phyloP scores from a whole-genome alignment of 2,888 invertebrate species.

The Teleogryllus oceanicus region DNA sequence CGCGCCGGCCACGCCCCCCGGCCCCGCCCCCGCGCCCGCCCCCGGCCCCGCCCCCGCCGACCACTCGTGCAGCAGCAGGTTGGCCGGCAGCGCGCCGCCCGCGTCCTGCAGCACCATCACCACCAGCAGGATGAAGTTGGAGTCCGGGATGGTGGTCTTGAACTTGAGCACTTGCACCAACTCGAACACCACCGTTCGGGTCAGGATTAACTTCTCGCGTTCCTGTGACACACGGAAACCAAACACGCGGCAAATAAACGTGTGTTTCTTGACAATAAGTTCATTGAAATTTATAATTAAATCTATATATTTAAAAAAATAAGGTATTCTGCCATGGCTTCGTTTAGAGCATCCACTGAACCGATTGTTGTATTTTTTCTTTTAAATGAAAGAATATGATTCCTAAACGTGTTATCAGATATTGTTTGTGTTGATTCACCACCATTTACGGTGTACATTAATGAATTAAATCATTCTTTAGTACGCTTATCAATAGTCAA shows the following conservation, averaged over 20 bases:
- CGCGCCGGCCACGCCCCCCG: slow-evolving; percentile 49
- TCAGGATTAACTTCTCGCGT: slow-evolving; percentile 88
- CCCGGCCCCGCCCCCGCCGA: slow-evolving; percentile 43
- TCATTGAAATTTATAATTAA: no score
- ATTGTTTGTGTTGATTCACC: no score
- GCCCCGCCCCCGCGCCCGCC: slow-evolving; percentile 49
- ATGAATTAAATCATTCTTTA: no score
- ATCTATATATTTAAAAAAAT: no score
- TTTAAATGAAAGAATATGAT: no score
- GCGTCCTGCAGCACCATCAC: slow-evolving; percentile 86
- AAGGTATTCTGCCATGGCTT: no score
- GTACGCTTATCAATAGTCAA: no score
- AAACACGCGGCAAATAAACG: background rate
- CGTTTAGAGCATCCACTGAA: no score
- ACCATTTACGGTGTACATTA: no score
- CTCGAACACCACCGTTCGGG: slow-evolving; percentile 89
- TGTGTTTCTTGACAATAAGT: no score
- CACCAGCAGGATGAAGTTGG: slow-evolving; percentile 87
- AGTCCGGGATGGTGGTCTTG: slow-evolving; percentile 90
- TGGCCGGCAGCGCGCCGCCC: slow-evolving; percentile 83
- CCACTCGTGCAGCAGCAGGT: slow-evolving; percentile 61
- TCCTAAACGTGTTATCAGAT: no score
- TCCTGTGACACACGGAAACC: slow-evolving; percentile 57
- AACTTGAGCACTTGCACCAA: slow-evolving; percentile 93
- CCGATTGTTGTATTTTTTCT: no score